These are phyloP conservation scores for Campylorhamphus procurvoides DNA, from an alignment of 2,113 vertebrate species.

Conservation along the genomic window DNA sequence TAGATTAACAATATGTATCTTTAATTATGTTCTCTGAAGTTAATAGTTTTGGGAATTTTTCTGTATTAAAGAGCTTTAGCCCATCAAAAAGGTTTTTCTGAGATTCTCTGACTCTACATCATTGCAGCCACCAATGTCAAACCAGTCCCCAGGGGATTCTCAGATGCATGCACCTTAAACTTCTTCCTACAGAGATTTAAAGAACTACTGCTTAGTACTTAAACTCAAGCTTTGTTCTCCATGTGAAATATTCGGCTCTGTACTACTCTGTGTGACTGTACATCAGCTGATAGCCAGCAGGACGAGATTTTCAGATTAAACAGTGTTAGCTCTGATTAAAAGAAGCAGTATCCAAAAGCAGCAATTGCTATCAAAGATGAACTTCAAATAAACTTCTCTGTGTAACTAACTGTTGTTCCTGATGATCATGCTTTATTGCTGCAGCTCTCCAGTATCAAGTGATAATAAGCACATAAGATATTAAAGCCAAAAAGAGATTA, in stretches of 20 bases:
- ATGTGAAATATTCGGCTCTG: constrained; percentile 5
- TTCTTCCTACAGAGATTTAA: constrained; percentile 48
- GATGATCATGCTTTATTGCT: neutral
- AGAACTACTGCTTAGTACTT: constrained; percentile 23
- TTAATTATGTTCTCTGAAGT: neutral
- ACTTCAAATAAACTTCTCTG: neutral
- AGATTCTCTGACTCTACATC: constrained; percentile 9
- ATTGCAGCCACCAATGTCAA: neutral
- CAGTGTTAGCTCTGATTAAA: neutral
- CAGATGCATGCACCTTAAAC: neutral
- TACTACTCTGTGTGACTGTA: neutral
- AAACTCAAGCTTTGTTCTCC: constrained; percentile 37
- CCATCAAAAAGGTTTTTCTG: constrained; percentile 14
- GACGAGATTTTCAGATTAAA: neutral
- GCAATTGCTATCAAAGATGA: neutral
- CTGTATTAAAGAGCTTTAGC: constrained; percentile 3
- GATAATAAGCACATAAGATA: neutral
- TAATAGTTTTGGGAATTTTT: neutral
- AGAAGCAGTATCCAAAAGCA: neutral
- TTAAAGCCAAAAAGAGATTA: neutral
- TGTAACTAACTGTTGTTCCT: neutral
- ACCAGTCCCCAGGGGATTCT: neutral
- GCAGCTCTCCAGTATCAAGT: neutral
- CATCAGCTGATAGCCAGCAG: neutral
- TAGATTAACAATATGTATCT: neutral